Evolutionary conservation across 1,140 invertebrate species (phyloP), one percentile per base, ranked within the genome.

Genomic region (Drosophila novamexicana): DNA sequence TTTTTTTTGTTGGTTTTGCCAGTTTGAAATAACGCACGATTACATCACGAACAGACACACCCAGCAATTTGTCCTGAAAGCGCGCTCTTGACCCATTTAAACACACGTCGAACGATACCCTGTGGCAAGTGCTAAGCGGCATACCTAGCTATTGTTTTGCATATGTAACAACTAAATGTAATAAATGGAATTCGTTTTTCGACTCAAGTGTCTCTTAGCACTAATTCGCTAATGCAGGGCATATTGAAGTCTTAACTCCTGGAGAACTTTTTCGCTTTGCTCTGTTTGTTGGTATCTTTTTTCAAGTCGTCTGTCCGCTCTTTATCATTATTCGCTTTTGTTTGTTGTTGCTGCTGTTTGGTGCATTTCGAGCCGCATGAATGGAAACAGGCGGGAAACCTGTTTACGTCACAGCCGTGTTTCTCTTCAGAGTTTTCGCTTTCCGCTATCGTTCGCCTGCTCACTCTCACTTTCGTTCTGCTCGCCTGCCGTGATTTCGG

Each of bases 281-380:
- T 37, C 10, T 22, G 56, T 50, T 39, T 58, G 22, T n/a, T 44
- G 22, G 29, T 36, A 44, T 39, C 40, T 65, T 39, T 69, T 44
- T 69, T 49, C 14, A 54, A 58, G 59, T 73, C 52, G 63, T 73
- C 64, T 75, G 73, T 57, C 9, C 40, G 14, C 67, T 69, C 65
- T 79, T 82, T 90, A 84, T 89, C 85, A 90, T 90, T 89, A 90
- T 58, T 75, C 77, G 84, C 80, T 77, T 84, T 89, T 89, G 84
- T 88, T 89, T 89, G 42, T 66, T 58, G 36, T 75, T 65, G 40
- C 68, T 69, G 50, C 71, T 18, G 18, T 18, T 80, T 76, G 62
- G 32, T 69, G 44, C 45, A 16, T 16, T 45, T 56, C 22, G 65
- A 59, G 39, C 8, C 45, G 67, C 65, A 78, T 86, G 82, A 86